Percentiles rank a stretch among this genome's conserved stretches.
Evolutionary conservation across 2,113 vertebrate species (phyloP).

Genomic region (Platycercus adscitus): DNA sequence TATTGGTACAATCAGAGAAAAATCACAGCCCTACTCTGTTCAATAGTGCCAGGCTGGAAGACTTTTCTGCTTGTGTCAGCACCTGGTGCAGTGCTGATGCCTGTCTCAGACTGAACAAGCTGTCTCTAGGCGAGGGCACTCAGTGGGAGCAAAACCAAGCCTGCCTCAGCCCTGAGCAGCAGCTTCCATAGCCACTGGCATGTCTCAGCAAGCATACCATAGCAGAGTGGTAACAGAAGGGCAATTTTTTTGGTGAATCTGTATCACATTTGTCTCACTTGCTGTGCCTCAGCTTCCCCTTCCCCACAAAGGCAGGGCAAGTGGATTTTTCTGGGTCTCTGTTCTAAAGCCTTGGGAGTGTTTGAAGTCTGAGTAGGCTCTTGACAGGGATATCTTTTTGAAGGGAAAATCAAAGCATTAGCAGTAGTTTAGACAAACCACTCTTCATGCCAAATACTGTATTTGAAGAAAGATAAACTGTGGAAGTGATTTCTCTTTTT

Average conservation of each 20-base stretch:
- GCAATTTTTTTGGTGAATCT: background rate
- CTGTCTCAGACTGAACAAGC: background rate
- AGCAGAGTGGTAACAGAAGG: background rate
- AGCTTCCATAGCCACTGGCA: background rate
- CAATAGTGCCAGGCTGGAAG: background rate
- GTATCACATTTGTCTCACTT: background rate
- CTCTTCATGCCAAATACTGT: background rate
- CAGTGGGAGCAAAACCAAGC: background rate
- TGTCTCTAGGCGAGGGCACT: background rate
- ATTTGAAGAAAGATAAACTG: background rate
- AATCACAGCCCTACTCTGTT: background rate
- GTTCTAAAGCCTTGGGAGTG: background rate
- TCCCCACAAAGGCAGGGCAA: background rate
- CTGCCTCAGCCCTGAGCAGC: rapidly evolving
- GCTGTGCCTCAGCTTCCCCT: background rate
- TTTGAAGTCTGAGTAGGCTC: background rate
- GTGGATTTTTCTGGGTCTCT: background rate
- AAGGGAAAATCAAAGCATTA: background rate
- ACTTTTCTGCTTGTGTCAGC: background rate
- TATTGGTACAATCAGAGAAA: background rate
- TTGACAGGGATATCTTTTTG: background rate
- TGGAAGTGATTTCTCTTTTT: background rate
- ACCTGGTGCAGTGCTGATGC: background rate
- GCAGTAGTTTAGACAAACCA: background rate
- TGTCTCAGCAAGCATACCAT: background rate